These are phyloP conservation scores for Nasonia vitripennis DNA, from an alignment of 1,140 invertebrate species.

Conservation along the genomic window DNA sequence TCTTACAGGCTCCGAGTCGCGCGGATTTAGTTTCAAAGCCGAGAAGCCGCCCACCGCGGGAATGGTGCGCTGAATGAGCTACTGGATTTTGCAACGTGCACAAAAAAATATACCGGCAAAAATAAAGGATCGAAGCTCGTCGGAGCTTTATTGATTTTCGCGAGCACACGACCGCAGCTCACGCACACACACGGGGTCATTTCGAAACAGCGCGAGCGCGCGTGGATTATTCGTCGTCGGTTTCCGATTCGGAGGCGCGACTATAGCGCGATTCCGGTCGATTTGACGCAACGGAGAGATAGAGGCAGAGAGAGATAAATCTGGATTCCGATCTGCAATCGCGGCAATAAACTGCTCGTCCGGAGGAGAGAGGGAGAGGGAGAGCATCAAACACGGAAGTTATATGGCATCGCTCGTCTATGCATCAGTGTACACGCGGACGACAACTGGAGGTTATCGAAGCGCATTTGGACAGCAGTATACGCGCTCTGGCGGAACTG, in stretches of 20 bases:
- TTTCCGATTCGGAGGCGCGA: neutral
- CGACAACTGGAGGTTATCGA: neutral
- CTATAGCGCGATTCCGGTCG: slow-evolving; percentile 18
- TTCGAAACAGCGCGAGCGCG: neutral
- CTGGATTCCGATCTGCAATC: slow-evolving; percentile 59
- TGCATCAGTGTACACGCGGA: neutral
- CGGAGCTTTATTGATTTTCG: neutral
- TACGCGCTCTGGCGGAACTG: neutral
- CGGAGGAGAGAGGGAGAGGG: slow-evolving; percentile 9
- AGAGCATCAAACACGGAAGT: slow-evolving; percentile 59
- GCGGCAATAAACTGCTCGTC: slow-evolving; percentile 59
- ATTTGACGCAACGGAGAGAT: neutral
- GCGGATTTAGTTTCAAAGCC: slow-evolving; percentile 1
- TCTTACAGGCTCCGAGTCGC: neutral
- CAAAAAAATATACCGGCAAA: no score
- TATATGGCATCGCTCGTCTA: slow-evolving; percentile 40
- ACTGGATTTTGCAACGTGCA: neutral
- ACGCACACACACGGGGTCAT: no score
- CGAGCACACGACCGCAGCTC: neutral
- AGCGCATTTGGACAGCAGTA: neutral
- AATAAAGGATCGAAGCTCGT: neutral
- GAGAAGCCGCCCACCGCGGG: neutral
- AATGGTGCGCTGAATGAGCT: neutral
- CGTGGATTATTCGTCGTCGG: neutral
- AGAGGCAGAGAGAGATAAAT: slow-evolving; percentile 42